Percentiles rank a stretch among this genome's conserved stretches.
Evolutionary conservation across 92 coral and sea anemone genomes (phyloP).

Genomic region (Paramuricea clavata): DNA sequence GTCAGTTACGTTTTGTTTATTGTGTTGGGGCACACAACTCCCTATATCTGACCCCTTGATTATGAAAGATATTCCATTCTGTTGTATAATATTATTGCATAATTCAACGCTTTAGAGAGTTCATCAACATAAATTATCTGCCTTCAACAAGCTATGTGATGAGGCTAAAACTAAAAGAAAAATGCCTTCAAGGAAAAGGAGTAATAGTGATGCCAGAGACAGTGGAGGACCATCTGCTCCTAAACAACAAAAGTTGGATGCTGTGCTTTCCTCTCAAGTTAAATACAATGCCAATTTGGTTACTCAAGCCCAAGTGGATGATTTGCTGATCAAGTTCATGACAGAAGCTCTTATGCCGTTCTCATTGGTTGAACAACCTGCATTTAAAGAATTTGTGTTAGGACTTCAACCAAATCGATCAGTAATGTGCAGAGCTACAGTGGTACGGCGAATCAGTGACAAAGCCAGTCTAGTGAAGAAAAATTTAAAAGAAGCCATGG

Average conservation of each 20-base stretch:
- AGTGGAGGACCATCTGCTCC: background rate
- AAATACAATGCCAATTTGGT: conserved; percentile 1
- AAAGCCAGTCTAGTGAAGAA: background rate
- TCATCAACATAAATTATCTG: background rate
- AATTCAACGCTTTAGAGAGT: background rate
- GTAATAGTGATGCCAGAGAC: too few relatives aligned
- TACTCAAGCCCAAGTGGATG: conserved; percentile 16
- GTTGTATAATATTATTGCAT: too few relatives aligned
- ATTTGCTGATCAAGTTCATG: conserved; percentile 14
- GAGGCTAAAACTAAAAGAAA: background rate
- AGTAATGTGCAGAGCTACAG: conserved; percentile 15
- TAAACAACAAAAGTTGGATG: background rate
- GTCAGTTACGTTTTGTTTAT: too few relatives aligned
- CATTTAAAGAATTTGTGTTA: conserved; percentile 10
- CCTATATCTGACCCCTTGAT: too few relatives aligned
- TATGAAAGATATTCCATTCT: too few relatives aligned
- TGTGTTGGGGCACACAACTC: too few relatives aligned
- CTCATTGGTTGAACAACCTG: conserved; percentile 18
- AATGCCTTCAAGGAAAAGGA: background rate
- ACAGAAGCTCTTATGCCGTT: conserved; percentile 31
- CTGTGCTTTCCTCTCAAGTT: background rate
- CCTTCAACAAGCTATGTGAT: conserved; percentile 10
- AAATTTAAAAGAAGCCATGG: conserved; percentile 4
- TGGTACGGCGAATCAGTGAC: background rate
- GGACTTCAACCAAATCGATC: conserved; percentile 39